Evolutionary conservation across 1,140 invertebrate genomes (phyloP).

Genomic region (Streblospio benedicti): DNA sequence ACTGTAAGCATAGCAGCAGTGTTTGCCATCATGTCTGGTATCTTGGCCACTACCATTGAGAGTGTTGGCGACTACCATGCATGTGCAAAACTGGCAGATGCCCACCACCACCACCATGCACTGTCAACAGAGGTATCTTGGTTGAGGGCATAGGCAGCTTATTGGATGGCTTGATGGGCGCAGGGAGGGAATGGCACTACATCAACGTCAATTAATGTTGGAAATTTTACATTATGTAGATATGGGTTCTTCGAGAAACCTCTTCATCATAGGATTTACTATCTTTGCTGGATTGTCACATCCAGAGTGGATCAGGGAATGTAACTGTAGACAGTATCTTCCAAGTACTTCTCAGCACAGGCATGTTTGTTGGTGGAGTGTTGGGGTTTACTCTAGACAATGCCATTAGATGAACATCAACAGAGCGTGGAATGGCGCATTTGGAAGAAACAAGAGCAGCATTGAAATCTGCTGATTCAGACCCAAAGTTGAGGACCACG

Average conservation of each 20-base stretch:
- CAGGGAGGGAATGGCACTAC: constrained; percentile 76
- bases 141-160: constrained; percentile 75
- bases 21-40: constrained; percentile 73
- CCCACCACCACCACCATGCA: constrained; percentile 73
- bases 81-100: constrained; percentile 66
- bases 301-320: constrained; percentile 11
- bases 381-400: constrained; percentile 36
- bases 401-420: constrained; percentile 36
- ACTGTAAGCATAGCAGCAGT: constrained; percentile 64
- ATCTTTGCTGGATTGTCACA: constrained; percentile 72
- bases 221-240: constrained; percentile 71
- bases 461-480: too few species aligned
- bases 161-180: constrained; percentile 71
- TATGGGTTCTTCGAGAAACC: constrained; percentile 68
- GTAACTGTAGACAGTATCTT: constrained; percentile 1
- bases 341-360: constrained; percentile 27
- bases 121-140: constrained; percentile 61
- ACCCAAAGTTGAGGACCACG: too few species aligned
- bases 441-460: too few species aligned
- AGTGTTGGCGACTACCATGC: constrained; percentile 83
- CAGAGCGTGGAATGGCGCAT: too few species aligned
- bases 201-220: constrained; percentile 74
- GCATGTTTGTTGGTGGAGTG: constrained; percentile 38
- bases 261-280: constrained; percentile 80
- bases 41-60: constrained; percentile 74